Evolutionary conservation across 2,888 invertebrate species (phyloP).

Genomic region (Drosophila ezoana): DNA sequence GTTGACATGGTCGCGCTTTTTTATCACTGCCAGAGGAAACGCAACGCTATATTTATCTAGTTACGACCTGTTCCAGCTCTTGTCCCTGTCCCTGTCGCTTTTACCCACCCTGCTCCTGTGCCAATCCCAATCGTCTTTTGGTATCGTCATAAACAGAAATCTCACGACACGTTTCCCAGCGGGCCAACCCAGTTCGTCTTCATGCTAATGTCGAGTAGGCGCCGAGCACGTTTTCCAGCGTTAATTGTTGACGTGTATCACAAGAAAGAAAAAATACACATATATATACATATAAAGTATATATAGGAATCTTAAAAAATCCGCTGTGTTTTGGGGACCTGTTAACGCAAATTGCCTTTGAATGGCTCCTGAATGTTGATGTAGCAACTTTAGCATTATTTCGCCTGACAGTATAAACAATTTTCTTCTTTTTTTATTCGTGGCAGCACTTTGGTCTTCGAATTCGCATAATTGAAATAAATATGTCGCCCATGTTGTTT

Average conservation of each 20-base stretch:
- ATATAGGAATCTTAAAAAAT: slow-evolving; percentile 4
- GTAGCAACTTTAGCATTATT: slow-evolving; percentile 30
- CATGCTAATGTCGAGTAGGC: slow-evolving; percentile 45
- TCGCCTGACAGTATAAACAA: slow-evolving; percentile 24
- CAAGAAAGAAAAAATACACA: slow-evolving; percentile 3
- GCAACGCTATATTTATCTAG: slow-evolving; percentile 70
- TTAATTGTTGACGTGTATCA: slow-evolving; percentile 79
- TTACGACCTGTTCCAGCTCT: slow-evolving; percentile 17
- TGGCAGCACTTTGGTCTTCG: slow-evolving; percentile 26
- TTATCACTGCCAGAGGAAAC: slow-evolving; percentile 61
- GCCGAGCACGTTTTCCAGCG: slow-evolving; percentile 52
- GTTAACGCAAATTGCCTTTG: slow-evolving; percentile 47
- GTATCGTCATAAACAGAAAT: slow-evolving; percentile 49
- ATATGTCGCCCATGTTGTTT: slow-evolving; percentile 28
- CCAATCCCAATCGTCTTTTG: slow-evolving; percentile 21
- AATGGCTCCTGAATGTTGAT: slow-evolving; percentile 45
- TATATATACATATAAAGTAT: slow-evolving; percentile 14
- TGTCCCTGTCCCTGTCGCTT: neutral
- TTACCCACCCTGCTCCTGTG: slow-evolving; percentile 16
- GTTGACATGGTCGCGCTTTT: slow-evolving; percentile 68
- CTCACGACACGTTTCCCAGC: slow-evolving; percentile 21
- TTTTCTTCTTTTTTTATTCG: slow-evolving; percentile 19
- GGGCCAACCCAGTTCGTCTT: neutral
- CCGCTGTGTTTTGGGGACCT: slow-evolving; percentile 9
- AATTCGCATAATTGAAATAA: slow-evolving; percentile 66